Evolutionary conservation across 2,888 invertebrate genomes (phyloP).

Genomic region (Seira ritae): DNA sequence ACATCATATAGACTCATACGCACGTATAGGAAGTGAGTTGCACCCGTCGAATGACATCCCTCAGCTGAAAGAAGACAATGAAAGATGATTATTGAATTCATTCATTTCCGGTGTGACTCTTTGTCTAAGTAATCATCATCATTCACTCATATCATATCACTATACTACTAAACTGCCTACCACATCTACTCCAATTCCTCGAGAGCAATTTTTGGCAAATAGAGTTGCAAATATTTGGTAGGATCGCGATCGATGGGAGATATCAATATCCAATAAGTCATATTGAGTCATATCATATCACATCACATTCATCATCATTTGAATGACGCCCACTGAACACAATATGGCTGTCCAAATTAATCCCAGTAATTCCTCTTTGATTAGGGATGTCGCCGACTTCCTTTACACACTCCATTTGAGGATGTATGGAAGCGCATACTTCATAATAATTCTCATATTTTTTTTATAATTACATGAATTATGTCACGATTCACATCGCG

Average conservation of each 20-base stretch:
- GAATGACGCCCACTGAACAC: too few species aligned
- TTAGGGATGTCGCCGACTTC: too few species aligned
- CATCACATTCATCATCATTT: too few species aligned
- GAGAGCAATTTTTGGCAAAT: too few species aligned
- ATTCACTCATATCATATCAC: background rate
- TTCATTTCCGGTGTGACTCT: slow-evolving; percentile 73
- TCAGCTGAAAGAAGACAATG: slow-evolving; percentile 15
- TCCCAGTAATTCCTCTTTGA: too few species aligned
- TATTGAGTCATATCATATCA: too few species aligned
- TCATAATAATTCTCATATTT: background rate
- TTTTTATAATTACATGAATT: background rate
- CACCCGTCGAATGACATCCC: background rate
- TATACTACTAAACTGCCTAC: background rate
- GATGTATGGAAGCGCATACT: background rate
- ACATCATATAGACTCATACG: background rate
- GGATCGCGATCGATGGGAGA: too few species aligned
- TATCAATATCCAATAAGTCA: too few species aligned
- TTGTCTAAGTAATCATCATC: background rate
- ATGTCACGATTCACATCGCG: background rate
- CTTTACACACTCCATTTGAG: background rate
- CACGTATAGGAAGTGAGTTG: background rate
- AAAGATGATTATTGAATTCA: slow-evolving; percentile 56
- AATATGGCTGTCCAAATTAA: too few species aligned
- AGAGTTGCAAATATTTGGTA: too few species aligned
- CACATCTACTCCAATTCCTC: too few species aligned